These are phyloP conservation scores for Bovichtus variegatus DNA, from an alignment of 2,797 vertebrate genomes.

Conservation along the genomic window DNA sequence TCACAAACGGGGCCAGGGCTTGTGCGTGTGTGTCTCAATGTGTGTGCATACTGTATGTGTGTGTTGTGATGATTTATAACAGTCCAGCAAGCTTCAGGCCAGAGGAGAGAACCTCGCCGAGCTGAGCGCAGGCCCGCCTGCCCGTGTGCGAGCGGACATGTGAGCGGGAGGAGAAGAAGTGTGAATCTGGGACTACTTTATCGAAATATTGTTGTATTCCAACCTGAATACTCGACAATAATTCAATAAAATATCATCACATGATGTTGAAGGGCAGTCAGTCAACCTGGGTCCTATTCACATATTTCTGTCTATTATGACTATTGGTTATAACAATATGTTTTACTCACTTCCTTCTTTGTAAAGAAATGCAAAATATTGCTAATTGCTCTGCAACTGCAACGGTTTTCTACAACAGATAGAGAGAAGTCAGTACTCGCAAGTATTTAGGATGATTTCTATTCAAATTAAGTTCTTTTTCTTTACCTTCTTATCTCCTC, in stretches of 20 bases:
- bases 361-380: not conserved
- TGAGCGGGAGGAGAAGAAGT: constrained; percentile 24
- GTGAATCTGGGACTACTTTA: constrained; percentile 22
- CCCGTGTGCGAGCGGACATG: too few species aligned
- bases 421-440: too few species aligned
- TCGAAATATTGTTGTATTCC: not conserved
- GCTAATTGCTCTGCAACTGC: not conserved
- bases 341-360: not conserved
- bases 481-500: too few species aligned
- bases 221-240: not conserved
- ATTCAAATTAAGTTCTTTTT: not conserved
- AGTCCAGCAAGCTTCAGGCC: constrained; percentile 32
- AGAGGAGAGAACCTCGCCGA: constrained; percentile 36
- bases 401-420: not conserved
- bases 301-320: not conserved
- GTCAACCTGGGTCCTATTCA: not conserved
- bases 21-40: not conserved
- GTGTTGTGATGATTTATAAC: constrained; percentile 25
- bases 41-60: not conserved
- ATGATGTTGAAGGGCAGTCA: not conserved
- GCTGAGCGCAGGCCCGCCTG: constrained; percentile 26
- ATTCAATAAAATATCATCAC: not conserved
- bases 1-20: not conserved
- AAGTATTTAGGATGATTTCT: not conserved
- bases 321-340: not conserved